Percentiles rank a stretch among this genome's conserved stretches.
phyloP scores from a whole-genome alignment of 2,797 vertebrate species.

The Megaceryle alcyon region DNA sequence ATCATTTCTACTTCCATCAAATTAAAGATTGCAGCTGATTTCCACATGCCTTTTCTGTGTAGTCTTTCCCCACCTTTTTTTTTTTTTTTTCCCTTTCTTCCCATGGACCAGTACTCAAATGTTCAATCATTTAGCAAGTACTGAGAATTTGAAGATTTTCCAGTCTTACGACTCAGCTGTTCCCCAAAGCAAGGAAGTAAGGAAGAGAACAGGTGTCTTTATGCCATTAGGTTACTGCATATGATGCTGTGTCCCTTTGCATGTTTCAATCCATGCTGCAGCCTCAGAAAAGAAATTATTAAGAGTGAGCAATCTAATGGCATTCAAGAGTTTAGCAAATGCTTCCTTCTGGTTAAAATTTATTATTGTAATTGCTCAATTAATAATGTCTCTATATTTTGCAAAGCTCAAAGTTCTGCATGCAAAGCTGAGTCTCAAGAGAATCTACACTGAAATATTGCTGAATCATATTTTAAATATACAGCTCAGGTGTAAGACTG shows the following conservation, averaged over 20 bases:
- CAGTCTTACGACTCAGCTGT: background rate
- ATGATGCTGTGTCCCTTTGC: background rate
- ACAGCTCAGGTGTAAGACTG: background rate
- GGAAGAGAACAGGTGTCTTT: background rate
- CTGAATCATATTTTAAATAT: background rate
- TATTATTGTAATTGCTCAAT: background rate
- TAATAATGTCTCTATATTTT: background rate
- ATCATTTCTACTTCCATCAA: background rate
- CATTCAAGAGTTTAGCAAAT: background rate
- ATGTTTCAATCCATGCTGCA: background rate
- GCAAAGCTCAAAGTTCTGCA: background rate
- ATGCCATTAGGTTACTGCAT: background rate
- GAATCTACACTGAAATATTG: background rate
- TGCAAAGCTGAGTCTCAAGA: background rate
- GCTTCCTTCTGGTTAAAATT: background rate
- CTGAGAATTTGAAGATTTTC: background rate
- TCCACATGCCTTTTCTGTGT: background rate
- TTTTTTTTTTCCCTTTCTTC: background rate
- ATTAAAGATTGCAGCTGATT: background rate
- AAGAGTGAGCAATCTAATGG: background rate
- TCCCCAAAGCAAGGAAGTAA: background rate
- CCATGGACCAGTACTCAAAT: background rate
- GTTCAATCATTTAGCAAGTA: background rate
- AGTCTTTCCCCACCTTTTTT: fast-evolving
- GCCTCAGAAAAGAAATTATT: background rate